phyloP scores from a whole-genome alignment of 2,888 invertebrate genomes.

The Zaprionus lineosus region DNA sequence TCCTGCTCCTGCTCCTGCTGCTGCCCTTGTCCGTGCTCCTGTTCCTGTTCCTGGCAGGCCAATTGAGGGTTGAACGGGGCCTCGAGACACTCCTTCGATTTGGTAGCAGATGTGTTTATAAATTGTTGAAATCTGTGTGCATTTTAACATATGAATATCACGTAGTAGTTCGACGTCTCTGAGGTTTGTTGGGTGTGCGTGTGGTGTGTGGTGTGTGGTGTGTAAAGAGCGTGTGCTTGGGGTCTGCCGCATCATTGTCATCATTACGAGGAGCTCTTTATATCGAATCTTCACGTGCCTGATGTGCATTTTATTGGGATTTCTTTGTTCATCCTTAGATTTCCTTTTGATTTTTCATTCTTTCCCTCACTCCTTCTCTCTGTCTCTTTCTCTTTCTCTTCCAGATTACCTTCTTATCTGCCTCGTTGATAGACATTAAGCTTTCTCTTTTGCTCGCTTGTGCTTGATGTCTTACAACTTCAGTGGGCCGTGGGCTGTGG shows the following conservation, averaged over 20 bases:
- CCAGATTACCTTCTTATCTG: too few species aligned
- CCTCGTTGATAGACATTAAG: too few species aligned
- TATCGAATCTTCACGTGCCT: slow-evolving; percentile 30
- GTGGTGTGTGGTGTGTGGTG: background rate
- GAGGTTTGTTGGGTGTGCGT: background rate
- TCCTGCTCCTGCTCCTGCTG: background rate
- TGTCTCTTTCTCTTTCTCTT: background rate
- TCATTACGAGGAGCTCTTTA: slow-evolving; percentile 29
- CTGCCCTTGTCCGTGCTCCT: slow-evolving; percentile 9
- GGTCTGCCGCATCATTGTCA: slow-evolving; percentile 50
- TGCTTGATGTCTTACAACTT: too few species aligned
- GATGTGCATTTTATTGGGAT: slow-evolving; percentile 33
- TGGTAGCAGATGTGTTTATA: slow-evolving; percentile 72
- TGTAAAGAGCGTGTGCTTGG: too few species aligned
- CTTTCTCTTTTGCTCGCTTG: too few species aligned
- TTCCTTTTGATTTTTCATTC: background rate
- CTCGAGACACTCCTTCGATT: slow-evolving; percentile 68
- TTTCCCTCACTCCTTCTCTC: background rate
- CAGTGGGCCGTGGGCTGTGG: too few species aligned
- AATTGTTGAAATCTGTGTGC: slow-evolving; percentile 76
- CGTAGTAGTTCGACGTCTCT: too few species aligned
- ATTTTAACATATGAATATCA: slow-evolving; percentile 70
- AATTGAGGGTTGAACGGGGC: slow-evolving; percentile 58
- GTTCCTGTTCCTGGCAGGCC: slow-evolving; percentile 20
- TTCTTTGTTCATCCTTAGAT: background rate